phyloP scores from a whole-genome alignment of 2,113 vertebrate species.

The Leptocoma aspasia region DNA sequence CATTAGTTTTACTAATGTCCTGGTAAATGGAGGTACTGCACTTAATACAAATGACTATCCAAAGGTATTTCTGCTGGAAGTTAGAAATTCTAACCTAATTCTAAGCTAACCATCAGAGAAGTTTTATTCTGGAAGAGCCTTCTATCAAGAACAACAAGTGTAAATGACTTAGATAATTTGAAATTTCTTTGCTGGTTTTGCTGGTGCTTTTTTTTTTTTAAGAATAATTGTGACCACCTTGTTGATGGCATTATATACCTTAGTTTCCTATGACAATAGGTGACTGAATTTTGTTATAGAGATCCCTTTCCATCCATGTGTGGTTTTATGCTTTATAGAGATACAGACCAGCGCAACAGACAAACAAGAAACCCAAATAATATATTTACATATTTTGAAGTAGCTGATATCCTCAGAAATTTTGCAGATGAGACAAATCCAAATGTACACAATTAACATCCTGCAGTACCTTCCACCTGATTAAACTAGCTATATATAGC shows the following conservation, averaged over 20 bases:
- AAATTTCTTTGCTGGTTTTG: neutral
- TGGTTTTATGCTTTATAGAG: neutral
- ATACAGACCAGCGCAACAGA: neutral
- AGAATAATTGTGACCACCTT: neutral
- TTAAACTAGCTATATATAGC: neutral
- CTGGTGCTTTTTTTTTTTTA: neutral
- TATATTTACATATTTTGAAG: neutral
- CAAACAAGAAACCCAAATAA: neutral
- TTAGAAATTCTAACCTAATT: too few relatives aligned
- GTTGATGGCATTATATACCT: neutral
- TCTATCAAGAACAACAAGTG: neutral
- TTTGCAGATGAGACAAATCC: neutral
- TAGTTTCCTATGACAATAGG: neutral
- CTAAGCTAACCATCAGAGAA: neutral
- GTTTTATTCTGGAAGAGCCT: neutral
- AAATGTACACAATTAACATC: neutral
- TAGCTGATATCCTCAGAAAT: neutral
- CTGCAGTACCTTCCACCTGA: neutral
- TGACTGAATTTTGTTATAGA: neutral
- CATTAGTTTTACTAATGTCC: neutral
- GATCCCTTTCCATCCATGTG: rapidly evolving
- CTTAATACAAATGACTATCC: neutral
- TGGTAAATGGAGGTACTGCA: neutral
- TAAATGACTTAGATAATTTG: neutral
- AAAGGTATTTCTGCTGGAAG: neutral